These are phyloP conservation scores for Tetragnatha versicolor DNA, from an alignment of 1,140 invertebrate species.

Conservation along the genomic window DNA sequence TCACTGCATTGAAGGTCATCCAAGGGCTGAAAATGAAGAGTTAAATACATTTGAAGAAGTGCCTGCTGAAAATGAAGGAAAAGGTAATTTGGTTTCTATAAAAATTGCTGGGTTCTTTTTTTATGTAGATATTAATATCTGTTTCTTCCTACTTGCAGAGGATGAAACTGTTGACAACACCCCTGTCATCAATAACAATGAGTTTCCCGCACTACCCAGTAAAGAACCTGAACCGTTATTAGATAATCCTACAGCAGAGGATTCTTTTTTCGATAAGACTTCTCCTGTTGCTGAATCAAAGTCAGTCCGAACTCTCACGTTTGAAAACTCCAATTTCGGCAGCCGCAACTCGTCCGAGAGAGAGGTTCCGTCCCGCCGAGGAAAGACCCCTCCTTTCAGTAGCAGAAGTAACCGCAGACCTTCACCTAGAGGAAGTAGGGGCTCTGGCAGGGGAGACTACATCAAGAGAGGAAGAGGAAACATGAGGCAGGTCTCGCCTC, in stretches of 20 bases:
- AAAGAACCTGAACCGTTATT: constrained; percentile 7
- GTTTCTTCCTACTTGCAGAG: not conserved
- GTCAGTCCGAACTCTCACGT: constrained; percentile 49
- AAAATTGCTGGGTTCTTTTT: not conserved
- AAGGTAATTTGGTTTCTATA: not conserved
- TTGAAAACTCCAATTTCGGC: constrained; percentile 53
- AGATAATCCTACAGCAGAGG: not conserved
- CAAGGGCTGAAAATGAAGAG: constrained; percentile 45
- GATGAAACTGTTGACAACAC: not conserved
- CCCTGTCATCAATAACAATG: constrained; percentile 26
- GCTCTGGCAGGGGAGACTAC: constrained; percentile 17
- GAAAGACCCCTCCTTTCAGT: constrained; percentile 21
- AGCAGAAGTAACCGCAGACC: constrained; percentile 39
- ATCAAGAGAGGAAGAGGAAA: not conserved
- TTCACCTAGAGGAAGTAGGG: constrained; percentile 38
- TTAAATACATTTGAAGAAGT: not conserved
- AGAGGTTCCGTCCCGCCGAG: not conserved
- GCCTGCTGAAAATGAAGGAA: constrained; percentile 19
- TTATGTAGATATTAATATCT: not conserved
- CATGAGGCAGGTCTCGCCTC: constrained; percentile 24
- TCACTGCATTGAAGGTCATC: constrained; percentile 16
- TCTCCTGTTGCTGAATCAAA: constrained; percentile 8
- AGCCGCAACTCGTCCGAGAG: constrained; percentile 19
- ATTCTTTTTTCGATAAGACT: constrained; percentile 10
- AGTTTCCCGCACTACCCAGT: constrained; percentile 15